These are phyloP conservation scores for Pionites leucogaster DNA, from an alignment of 2,113 vertebrate genomes.

Conservation along the genomic window DNA sequence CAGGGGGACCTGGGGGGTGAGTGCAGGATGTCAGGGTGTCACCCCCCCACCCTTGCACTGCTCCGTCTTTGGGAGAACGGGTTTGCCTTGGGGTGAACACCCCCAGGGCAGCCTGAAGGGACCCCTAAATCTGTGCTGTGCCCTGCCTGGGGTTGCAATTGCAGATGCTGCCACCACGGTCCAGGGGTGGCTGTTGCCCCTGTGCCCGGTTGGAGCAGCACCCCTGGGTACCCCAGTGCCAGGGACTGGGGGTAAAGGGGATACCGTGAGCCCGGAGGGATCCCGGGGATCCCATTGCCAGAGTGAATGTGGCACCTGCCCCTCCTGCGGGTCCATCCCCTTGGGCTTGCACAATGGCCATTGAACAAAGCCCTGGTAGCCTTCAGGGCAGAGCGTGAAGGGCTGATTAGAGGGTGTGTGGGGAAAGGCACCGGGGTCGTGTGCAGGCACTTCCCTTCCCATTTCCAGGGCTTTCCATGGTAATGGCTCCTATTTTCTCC, in stretches of 20 bases:
- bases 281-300: not conserved
- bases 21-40: not conserved
- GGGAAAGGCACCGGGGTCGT: not conserved
- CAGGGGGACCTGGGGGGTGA: fast-evolving
- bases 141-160: not conserved
- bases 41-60: fast-evolving
- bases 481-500: not conserved
- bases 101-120: not conserved
- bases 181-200: not conserved
- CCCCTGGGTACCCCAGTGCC: fast-evolving
- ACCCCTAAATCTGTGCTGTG: not conserved
- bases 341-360: not conserved
- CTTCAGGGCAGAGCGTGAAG: conserved; percentile 13
- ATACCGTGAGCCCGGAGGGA: not conserved
- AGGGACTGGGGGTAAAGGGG: not conserved
- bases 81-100: not conserved
- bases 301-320: conserved; percentile 53
- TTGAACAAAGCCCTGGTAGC: conserved; percentile 32
- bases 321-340: not conserved
- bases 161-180: not conserved
- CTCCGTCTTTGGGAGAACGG: fast-evolving
- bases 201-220: not conserved
- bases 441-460: conserved; percentile 40
- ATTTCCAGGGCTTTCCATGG: conserved; percentile 45
- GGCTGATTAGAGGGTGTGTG: not conserved